phyloP scores from a whole-genome alignment of 2,113 vertebrate species.

The Phylloscopus whistleri region DNA sequence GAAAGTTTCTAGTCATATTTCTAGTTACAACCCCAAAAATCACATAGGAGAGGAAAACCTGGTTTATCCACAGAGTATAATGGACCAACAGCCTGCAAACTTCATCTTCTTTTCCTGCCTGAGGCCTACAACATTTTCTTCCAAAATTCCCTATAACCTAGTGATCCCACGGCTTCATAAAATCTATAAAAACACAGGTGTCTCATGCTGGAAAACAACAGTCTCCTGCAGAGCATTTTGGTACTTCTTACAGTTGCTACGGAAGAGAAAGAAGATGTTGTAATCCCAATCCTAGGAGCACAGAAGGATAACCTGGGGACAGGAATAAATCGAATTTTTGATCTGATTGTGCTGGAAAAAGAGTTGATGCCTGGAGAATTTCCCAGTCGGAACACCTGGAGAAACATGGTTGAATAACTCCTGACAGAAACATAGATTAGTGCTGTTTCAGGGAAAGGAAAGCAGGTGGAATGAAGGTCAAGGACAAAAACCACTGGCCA shows the following conservation, averaged over 20 bases:
- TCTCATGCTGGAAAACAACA: not conserved
- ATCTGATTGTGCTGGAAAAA: not conserved
- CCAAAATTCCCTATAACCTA: not conserved
- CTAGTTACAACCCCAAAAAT: not conserved
- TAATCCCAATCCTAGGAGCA: not conserved
- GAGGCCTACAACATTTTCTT: not conserved
- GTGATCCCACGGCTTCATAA: not conserved
- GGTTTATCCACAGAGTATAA: not conserved
- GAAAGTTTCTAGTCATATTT: not conserved
- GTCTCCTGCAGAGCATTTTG: not conserved
- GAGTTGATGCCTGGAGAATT: not conserved
- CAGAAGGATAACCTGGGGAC: not conserved
- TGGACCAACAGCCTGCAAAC: not conserved
- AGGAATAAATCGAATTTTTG: constrained; percentile 5
- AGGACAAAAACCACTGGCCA: not conserved
- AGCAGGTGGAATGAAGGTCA: not conserved
- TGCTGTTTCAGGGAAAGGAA: not conserved
- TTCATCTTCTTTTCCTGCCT: not conserved
- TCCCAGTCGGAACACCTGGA: constrained; percentile 9
- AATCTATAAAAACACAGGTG: not conserved
- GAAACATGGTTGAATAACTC: not conserved
- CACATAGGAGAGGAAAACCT: not conserved
- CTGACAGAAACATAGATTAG: not conserved
- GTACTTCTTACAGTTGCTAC: not conserved
- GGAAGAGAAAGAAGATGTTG: not conserved